Evolutionary conservation across 2,113 vertebrate genomes (phyloP).

Genomic region (Stercorarius parasiticus): DNA sequence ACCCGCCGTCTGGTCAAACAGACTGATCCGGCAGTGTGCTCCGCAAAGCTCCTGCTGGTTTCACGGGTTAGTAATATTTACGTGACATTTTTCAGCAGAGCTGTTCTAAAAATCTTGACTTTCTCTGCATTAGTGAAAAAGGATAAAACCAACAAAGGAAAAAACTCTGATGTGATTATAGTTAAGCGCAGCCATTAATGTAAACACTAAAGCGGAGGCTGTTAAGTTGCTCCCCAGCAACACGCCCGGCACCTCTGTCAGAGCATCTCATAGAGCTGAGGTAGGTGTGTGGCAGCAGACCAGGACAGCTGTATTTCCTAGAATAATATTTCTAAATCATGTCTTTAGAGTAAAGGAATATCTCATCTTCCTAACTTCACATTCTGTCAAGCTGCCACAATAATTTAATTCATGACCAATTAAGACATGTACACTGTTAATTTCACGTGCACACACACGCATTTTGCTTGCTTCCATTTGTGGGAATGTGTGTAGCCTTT

Average conservation of each 20-base stretch:
- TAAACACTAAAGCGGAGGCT: not conserved
- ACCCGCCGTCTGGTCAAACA: not conserved
- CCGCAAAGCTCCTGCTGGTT: not conserved
- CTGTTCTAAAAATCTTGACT: not conserved
- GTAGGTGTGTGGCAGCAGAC: not conserved
- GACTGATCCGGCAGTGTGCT: fast-evolving
- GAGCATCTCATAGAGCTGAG: fast-evolving
- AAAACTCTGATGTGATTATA: not conserved
- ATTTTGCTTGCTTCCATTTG: not conserved
- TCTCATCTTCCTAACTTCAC: not conserved
- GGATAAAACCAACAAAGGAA: not conserved
- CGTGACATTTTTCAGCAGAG: slow-evolving; percentile 30
- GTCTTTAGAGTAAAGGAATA: not conserved
- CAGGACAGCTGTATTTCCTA: not conserved
- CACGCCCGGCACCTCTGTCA: fast-evolving
- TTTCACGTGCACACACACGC: fast-evolving
- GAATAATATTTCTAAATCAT: not conserved
- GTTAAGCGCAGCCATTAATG: not conserved
- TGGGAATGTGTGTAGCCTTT: not conserved
- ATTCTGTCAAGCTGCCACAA: not conserved
- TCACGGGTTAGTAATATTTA: not conserved
- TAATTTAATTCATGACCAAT: not conserved
- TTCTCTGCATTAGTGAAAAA: not conserved
- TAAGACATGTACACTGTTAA: not conserved
- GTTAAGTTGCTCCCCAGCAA: not conserved